Evolutionary conservation across 2,797 vertebrate species (phyloP).

Genomic region (Manis crassicaudata): DNA sequence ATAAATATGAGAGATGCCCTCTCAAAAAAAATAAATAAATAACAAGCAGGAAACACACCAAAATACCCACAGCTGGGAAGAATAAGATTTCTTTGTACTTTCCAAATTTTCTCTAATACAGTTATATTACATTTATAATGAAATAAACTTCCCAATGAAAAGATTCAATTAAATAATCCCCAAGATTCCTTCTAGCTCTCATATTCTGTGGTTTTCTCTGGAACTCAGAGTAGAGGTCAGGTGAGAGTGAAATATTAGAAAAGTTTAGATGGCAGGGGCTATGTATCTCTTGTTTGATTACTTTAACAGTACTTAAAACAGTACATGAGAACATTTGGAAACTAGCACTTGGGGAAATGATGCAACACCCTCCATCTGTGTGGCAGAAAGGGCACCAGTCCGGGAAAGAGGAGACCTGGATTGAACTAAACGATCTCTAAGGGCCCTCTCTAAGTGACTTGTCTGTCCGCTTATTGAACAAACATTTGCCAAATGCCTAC

Average conservation of each 20-base stretch:
- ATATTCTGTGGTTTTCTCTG: constrained; percentile 20
- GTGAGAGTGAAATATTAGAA: constrained; percentile 2
- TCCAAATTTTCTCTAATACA: background rate
- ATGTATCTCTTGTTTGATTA: constrained; percentile 5
- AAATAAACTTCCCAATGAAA: background rate
- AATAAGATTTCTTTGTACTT: constrained; percentile 24
- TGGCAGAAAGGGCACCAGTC: constrained; percentile 42
- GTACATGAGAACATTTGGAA: constrained; percentile 30
- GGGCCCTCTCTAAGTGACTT: background rate
- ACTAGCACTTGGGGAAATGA: background rate
- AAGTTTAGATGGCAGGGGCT: constrained; percentile 17
- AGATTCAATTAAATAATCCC: background rate
- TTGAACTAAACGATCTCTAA: background rate
- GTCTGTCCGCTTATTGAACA: background rate
- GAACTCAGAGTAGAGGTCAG: constrained; percentile 17
- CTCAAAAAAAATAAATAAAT: no score
- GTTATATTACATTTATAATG: background rate
- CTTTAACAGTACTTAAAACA: constrained; percentile 17
- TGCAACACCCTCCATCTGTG: background rate
- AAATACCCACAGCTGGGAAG: constrained; percentile 26
- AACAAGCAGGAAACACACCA: background rate
- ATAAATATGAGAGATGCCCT: no score
- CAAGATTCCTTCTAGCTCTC: constrained; percentile 5
- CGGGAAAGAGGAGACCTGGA: background rate
- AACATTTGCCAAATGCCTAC: background rate